Base-by-base conservation (phyloP, 2,888 invertebrate species). In the Erebia aethiops region DNA sequence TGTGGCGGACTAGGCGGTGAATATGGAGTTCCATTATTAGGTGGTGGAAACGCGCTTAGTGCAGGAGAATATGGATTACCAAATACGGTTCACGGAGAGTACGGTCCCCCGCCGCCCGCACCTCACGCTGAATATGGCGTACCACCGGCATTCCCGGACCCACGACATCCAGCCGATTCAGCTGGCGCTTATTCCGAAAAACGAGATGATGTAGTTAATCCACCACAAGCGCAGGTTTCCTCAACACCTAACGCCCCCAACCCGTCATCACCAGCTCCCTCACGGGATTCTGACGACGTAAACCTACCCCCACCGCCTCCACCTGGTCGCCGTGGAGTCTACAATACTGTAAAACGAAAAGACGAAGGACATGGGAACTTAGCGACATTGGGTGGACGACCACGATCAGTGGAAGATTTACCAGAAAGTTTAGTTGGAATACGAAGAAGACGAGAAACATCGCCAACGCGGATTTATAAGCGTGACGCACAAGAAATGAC, bases 401-500 rank as follows among this genome's bases (percentile, higher is more conserved):
- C 98, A 69, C 95, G 98, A 78, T 98, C 98, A 41, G 97, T 98
- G 14, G 97, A 98, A 87, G 97, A 96, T 79, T 94, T 97, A 67
- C 96, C 96, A 60, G 96, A 96, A 72, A 96, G 97, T 84, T 93
- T 97, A 77, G 95, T 96, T 73, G 97, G 97, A 57, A 96, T 95
- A 35, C 95, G 97, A 79, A 94, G 95, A 83, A 94, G 96, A 77
- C 89, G 95, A 76, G 93, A 94, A 71, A 94, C 95, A 75, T 95
- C 95, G n/a, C 94, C 95, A 18, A 95, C 95, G 70, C 95, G 97
- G 79, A 96, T 97, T 71, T 97, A 97, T 91, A 97, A 97, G 84
- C 95, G 97, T 54, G 97, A 97, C 78, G 95, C 97, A 71, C 97
- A 97, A 88, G 98, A 98, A 90, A 97, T 98, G 97, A 97, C 97